A percentile compares a stretch with the other conserved stretches of the same genome.
phyloP scores from a whole-genome alignment of 1,140 invertebrate species.

The Teleogryllus occipitalis region DNA sequence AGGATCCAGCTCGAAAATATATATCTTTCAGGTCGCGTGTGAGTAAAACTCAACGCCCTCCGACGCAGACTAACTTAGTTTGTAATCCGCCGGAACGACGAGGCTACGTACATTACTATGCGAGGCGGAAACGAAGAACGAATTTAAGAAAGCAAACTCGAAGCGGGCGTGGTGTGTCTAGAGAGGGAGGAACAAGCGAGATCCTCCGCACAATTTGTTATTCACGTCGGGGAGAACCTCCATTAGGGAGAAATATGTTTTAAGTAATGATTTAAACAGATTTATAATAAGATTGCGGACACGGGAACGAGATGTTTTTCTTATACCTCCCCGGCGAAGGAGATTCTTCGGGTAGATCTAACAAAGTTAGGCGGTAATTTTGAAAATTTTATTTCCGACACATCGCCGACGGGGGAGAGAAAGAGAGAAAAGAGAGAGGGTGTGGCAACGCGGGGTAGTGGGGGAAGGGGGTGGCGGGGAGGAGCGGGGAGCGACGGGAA shows the following conservation, averaged over 20 bases:
- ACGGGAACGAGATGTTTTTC: not conserved
- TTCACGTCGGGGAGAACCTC: not conserved
- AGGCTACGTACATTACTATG: not conserved
- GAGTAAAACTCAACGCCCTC: too few relatives aligned
- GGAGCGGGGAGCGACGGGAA: too few relatives aligned
- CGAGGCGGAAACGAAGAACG: not conserved
- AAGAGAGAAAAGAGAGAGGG: too few relatives aligned
- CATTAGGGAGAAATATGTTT: slow-evolving; percentile 1
- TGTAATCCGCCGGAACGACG: not conserved
- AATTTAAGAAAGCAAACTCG: slow-evolving; percentile 1
- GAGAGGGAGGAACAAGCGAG: not conserved
- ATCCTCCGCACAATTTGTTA: not conserved
- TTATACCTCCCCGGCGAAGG: not conserved
- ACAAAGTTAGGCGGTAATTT: not conserved
- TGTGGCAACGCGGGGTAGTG: too few relatives aligned
- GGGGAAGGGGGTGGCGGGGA: too few relatives aligned
- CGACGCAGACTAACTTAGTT: not conserved
- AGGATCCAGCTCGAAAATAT: too few relatives aligned
- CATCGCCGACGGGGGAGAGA: not conserved
- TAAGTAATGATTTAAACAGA: not conserved
- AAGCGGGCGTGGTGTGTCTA: not conserved
- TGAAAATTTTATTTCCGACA: slow-evolving; percentile 5
- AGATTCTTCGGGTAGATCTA: slow-evolving; percentile 1
- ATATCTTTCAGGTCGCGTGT: too few relatives aligned
- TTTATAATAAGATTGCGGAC: slow-evolving; percentile 1